Base-by-base conservation (phyloP, 2,888 invertebrate species). In the Limnephilus auricula region DNA sequence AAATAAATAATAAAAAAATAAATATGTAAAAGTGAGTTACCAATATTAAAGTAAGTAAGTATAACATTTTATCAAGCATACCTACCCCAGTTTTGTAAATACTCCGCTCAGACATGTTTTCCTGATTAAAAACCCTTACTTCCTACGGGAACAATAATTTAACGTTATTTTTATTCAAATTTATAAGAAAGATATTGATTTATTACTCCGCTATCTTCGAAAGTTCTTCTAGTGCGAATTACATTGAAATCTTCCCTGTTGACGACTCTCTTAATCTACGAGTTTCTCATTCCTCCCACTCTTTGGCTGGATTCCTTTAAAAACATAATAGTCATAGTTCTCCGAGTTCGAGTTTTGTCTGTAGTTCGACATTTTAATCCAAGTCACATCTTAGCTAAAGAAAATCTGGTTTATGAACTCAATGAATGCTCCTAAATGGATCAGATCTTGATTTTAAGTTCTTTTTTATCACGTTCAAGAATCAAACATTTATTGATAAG, bases 141-240 rank as follows among this genome's bases (percentile, higher is more conserved):
- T 37, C 40, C 30, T 15, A 18, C 32, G 85, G 45, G 85, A 40
- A 85, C n/a, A 85, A 45, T 85, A 40, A n/a, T 85, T 40, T 40
- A 30, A 40, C 37, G 34, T 84, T n/a, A 18, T 15, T 65, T 85
- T 85, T 40, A 40, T 85, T 45, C 85, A 40, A 85, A 85, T 45
- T 37, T n/a, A 13, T 15, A 37, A n/a, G 40, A n/a, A 30, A 40
- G 25, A 45, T 85, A 85, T 85, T 40, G 85, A 85, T 85, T 85
- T 85, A 85, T 85, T 40, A 40, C 25, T 25, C 6, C 25, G 65
- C 34, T 25, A n/a, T 40, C 40, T n/a, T 9, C 13, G 34, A 85
- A 40, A 65, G n/a, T 85, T 85, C 85, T 85, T 30, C 5, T 13
- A 85, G 15, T 45, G 40, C 12, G 45, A 84, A 84, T 34, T 34